A percentile compares a stretch with the other conserved stretches of the same genome.
Evolutionary conservation across 2,888 invertebrate species (phyloP).

Genomic region (Glyphotaelius pellucidus): DNA sequence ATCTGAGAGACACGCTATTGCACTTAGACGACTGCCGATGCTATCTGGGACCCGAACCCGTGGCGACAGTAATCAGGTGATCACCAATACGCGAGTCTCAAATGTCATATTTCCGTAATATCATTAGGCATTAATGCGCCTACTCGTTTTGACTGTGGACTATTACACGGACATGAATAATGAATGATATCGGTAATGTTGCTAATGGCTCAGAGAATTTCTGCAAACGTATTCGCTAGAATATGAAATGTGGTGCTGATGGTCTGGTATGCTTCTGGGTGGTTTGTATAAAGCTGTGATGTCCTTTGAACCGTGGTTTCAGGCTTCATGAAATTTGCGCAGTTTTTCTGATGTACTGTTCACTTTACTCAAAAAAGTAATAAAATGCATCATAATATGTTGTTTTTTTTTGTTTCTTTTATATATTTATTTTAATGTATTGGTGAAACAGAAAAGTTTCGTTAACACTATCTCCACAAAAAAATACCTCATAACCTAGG

Average conservation of each 20-base stretch:
- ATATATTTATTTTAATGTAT: too few species aligned
- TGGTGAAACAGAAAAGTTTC: too few species aligned
- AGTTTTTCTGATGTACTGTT: too few species aligned
- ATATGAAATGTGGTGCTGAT: not conserved
- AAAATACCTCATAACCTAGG: too few species aligned
- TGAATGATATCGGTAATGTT: not conserved
- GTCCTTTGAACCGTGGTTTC: too few species aligned
- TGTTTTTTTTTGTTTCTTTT: too few species aligned
- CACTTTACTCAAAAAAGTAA: too few species aligned
- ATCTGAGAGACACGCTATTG: constrained; percentile 65
- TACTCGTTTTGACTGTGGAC: not conserved
- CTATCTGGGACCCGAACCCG: constrained; percentile 29
- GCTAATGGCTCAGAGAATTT: not conserved
- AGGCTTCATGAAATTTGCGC: too few species aligned
- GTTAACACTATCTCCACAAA: too few species aligned
- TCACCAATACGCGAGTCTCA: not conserved
- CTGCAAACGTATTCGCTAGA: not conserved
- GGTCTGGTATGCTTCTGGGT: too few species aligned
- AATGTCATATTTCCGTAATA: constrained; percentile 35
- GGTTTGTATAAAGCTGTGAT: too few species aligned
- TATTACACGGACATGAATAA: not conserved
- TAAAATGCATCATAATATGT: too few species aligned
- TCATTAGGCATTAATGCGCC: constrained; percentile 4
- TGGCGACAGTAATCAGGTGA: constrained; percentile 17
- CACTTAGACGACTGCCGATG: constrained; percentile 62